Conservation (phyloP, 2,888 invertebrate genomes). For the Colostygia pectinataria region DNA sequence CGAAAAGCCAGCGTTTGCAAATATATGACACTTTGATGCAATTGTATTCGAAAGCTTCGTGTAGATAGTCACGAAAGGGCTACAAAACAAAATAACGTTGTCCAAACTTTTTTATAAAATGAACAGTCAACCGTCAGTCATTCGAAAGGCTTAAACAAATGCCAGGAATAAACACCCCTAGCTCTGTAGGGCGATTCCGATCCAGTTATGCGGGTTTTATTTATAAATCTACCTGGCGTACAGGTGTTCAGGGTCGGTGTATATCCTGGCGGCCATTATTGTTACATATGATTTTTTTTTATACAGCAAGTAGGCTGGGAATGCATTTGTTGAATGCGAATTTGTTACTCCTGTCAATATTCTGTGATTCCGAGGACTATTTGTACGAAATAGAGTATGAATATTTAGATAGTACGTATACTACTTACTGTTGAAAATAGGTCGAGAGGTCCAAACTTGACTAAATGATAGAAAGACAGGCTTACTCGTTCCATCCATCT, state of each 20-base stretch:
- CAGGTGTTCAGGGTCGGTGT: constrained; percentile 52
- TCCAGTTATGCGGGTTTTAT: constrained; percentile 46
- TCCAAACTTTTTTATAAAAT: constrained; percentile 7
- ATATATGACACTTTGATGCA: constrained; percentile 18
- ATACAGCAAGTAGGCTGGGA: constrained; percentile 3
- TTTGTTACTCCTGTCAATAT: constrained; percentile 7
- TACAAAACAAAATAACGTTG: constrained; percentile 6
- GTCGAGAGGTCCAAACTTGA: constrained; percentile 10
- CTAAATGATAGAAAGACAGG: too few relatives aligned
- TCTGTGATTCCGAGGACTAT: constrained; percentile 2
- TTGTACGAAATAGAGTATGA: constrained; percentile 4
- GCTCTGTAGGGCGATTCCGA: constrained; percentile 41
- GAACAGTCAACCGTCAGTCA: constrained; percentile 11
- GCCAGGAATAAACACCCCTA: constrained; percentile 30
- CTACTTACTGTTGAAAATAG: constrained; percentile 8
- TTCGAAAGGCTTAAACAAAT: constrained; percentile 6
- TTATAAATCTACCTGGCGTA: constrained; percentile 51
- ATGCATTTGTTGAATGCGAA: constrained; percentile 15
- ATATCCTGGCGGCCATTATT: constrained; percentile 37
- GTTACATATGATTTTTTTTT: constrained; percentile 23
- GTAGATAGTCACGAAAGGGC: constrained; percentile 21
- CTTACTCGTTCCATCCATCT: too few relatives aligned
- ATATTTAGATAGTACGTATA: constrained; percentile 1
- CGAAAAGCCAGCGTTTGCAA: constrained; percentile 14
- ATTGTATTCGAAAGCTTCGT: constrained; percentile 18